phyloP scores from a whole-genome alignment of 2,113 vertebrate genomes.

The Ophthalmotilapia sp. region DNA sequence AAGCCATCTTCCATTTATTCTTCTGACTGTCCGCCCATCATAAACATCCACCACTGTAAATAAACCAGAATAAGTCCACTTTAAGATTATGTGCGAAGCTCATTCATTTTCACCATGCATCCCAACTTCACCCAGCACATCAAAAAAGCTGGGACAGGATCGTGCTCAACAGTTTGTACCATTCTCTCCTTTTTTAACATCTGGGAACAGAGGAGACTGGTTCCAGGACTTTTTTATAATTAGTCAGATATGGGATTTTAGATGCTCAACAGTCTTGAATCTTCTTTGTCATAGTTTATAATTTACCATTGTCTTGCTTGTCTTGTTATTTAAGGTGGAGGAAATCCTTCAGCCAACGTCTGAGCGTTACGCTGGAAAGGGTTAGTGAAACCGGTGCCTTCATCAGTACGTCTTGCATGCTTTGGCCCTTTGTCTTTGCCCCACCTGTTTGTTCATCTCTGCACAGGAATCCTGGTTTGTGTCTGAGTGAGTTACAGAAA shows the following conservation, averaged over 20 bases:
- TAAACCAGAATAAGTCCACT: neutral
- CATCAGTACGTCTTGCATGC: neutral
- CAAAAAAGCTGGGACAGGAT: neutral
- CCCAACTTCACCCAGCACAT: neutral
- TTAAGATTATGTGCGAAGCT: neutral
- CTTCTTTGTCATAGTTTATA: neutral
- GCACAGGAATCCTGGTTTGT: neutral
- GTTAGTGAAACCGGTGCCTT: neutral
- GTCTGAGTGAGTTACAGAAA: neutral
- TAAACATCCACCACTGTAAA: neutral
- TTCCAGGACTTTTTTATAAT: neutral
- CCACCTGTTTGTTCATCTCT: neutral
- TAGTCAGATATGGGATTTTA: neutral
- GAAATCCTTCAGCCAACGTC: neutral
- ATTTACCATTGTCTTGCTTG: neutral
- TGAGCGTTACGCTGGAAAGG: fast-evolving
- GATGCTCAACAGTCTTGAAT: neutral
- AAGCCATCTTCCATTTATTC: neutral
- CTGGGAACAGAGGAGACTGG: neutral
- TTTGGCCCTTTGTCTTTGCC: neutral
- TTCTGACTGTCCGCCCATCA: neutral
- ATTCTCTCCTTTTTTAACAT: neutral
- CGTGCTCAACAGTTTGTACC: neutral
- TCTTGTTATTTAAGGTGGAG: neutral
- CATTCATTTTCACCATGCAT: neutral